phyloP scores from a whole-genome alignment of 1,140 invertebrate genomes.

The Ceratosolen solmsi region DNA sequence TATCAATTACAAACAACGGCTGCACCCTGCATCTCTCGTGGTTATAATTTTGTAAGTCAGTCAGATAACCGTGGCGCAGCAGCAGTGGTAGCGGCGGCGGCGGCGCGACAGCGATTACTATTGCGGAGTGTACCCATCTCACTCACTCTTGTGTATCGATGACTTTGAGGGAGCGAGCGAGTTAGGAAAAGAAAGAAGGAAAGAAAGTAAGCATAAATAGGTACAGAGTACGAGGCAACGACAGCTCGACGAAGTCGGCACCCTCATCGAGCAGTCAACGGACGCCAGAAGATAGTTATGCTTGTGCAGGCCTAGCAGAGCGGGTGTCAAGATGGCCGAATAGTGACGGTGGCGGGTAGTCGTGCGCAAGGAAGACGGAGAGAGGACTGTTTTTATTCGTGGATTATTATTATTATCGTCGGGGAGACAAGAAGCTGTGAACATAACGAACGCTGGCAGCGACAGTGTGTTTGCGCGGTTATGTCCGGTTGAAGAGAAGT shows the following conservation, averaged over 20 bases:
- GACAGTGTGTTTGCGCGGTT: neutral
- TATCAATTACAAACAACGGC: neutral
- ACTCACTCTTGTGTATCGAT: neutral
- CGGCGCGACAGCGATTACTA: neutral
- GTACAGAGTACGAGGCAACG: neutral
- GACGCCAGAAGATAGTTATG: conserved; percentile 23
- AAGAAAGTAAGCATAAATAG: neutral
- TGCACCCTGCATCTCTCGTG: neutral
- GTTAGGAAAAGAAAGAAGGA: neutral
- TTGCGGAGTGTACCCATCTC: neutral
- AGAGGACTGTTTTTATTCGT: conserved; percentile 13
- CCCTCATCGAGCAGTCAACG: too few species aligned
- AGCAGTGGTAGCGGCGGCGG: neutral
- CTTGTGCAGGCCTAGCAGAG: conserved; percentile 23
- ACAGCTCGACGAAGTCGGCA: neutral
- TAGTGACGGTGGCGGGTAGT: conserved; percentile 5
- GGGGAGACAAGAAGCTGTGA: neutral
- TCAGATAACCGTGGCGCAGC: neutral
- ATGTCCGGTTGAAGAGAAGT: neutral
- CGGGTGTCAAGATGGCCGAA: conserved; percentile 38
- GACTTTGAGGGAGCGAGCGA: neutral
- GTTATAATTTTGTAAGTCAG: neutral
- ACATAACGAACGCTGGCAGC: neutral
- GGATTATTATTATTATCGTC: neutral
- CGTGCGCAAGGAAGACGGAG: conserved; percentile 14